Conservation (phyloP, 2,113 vertebrate genomes). For the Strix aluco region DNA sequence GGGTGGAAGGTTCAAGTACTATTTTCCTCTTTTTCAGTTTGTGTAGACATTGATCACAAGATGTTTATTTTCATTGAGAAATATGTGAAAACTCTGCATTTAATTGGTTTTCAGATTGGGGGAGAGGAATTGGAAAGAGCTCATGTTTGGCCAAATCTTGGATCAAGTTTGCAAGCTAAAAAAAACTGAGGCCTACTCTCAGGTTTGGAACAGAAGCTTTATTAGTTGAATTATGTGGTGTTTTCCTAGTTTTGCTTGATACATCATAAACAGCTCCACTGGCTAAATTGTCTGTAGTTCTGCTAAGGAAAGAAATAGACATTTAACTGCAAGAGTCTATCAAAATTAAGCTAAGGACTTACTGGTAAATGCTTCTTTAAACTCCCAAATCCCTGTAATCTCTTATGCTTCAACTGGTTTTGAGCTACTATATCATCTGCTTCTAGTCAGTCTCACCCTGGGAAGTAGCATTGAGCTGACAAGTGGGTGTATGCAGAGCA, state of each 20-base stretch:
- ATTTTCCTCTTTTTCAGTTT: background rate
- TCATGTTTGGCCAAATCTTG: background rate
- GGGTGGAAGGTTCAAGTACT: background rate
- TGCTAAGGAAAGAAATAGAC: background rate
- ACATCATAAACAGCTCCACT: background rate
- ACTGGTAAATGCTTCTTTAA: conserved; percentile 30
- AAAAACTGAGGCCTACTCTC: background rate
- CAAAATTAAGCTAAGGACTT: conserved; percentile 3
- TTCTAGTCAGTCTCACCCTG: background rate
- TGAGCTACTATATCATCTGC: background rate
- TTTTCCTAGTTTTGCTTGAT: background rate
- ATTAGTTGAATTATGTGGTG: background rate
- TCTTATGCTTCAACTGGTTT: background rate
- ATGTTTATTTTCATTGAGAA: background rate
- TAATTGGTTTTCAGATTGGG: background rate
- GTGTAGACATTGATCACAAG: background rate
- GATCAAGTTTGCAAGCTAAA: background rate
- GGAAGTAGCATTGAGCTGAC: background rate
- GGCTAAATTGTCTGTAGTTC: background rate
- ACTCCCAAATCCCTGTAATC: conserved; percentile 3
- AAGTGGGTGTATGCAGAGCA: background rate
- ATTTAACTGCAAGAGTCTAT: background rate
- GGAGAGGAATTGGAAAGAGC: background rate
- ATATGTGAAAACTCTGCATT: background rate
- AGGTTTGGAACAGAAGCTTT: background rate